These are phyloP conservation scores for Euura saliciscinereae DNA, from an alignment of 1,140 invertebrate genomes.

Conservation along the genomic window DNA sequence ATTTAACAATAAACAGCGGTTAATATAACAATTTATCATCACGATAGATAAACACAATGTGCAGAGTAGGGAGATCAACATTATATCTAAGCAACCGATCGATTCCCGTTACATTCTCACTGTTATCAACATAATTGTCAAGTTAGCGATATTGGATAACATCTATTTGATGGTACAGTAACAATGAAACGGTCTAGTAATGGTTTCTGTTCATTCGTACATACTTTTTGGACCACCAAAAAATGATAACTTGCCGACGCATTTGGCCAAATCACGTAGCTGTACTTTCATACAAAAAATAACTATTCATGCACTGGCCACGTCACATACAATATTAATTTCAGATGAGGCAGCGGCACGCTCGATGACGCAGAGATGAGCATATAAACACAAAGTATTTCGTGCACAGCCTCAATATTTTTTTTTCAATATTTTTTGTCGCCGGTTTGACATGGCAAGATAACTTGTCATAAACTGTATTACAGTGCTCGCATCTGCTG, in stretches of 20 bases:
- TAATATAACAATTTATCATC: not conserved
- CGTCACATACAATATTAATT: constrained; percentile 6
- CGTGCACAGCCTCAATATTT: constrained; percentile 17
- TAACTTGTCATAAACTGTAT: not conserved
- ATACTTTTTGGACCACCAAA: constrained; percentile 1
- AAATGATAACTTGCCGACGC: not conserved
- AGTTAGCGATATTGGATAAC: too few relatives aligned
- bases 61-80: not conserved
- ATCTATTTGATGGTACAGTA: too few relatives aligned
- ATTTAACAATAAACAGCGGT: constrained; percentile 1
- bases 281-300: not conserved
- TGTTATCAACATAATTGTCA: too few relatives aligned
- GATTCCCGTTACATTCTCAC: not conserved
- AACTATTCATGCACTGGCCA: not conserved
- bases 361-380: not conserved
- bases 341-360: not conserved
- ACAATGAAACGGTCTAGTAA: too few relatives aligned
- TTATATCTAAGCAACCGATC: not conserved
- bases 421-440: constrained; percentile 21
- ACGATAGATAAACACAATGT: not conserved
- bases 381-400: not conserved
- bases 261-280: not conserved
- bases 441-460: constrained; percentile 26
- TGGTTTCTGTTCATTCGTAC: not conserved
- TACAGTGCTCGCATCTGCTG: not conserved